phyloP scores from a whole-genome alignment of 2,888 invertebrate species.

The Caenorhabditis macrosperma region DNA sequence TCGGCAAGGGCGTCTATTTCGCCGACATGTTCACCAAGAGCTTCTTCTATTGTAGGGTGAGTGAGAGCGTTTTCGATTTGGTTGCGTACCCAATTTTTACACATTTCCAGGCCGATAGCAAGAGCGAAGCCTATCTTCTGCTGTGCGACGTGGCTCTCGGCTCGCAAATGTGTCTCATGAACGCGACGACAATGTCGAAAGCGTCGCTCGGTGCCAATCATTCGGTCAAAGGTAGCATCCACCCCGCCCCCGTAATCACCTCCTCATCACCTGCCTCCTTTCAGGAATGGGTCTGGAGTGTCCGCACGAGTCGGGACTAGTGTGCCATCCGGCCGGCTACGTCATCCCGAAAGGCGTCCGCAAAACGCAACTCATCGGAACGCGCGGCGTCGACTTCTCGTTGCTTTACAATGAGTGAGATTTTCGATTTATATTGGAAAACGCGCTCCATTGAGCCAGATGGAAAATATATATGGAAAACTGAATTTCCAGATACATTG shows the following conservation, averaged over 20 bases:
- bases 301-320: slow-evolving; percentile 86
- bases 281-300: slow-evolving; percentile 85
- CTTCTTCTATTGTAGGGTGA: slow-evolving; percentile 73
- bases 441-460: too few relatives aligned
- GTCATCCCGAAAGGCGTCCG: slow-evolving; percentile 62
- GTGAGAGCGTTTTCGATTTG: neutral
- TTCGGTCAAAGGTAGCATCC: slow-evolving; percentile 52
- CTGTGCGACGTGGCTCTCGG: slow-evolving; percentile 94
- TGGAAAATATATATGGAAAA: neutral
- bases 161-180: slow-evolving; percentile 85
- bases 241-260: too few relatives aligned
- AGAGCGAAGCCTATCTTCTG: slow-evolving; percentile 88
- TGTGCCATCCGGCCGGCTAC: slow-evolving; percentile 84
- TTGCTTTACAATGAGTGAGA: slow-evolving; percentile 77
- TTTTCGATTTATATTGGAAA: neutral
- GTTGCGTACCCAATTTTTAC: neutral
- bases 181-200: slow-evolving; percentile 17
- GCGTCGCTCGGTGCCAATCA: slow-evolving; percentile 84
- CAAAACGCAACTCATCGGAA: slow-evolving; percentile 16
- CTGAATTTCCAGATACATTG: slow-evolving; percentile 83
- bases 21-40: slow-evolving; percentile 97
- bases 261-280: neutral
- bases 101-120: slow-evolving; percentile 24
- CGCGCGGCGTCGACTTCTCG: slow-evolving; percentile 38
- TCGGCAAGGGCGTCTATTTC: slow-evolving; percentile 96